These are phyloP conservation scores for Amblyraja radiata DNA, from an alignment of 2,797 vertebrate species.

Conservation along the genomic window DNA sequence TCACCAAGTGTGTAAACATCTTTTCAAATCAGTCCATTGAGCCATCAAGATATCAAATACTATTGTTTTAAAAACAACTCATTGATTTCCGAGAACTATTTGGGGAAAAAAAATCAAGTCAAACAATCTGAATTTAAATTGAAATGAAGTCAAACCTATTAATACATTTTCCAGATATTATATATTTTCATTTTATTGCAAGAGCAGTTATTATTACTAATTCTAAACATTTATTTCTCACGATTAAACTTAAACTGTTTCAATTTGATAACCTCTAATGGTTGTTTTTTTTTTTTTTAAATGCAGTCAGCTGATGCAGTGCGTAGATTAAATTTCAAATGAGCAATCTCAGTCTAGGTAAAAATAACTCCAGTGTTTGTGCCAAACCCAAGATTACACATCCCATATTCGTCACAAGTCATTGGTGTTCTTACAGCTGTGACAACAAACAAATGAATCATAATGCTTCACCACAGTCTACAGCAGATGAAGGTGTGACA, in stretches of 20 bases:
- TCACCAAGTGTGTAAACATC: background rate
- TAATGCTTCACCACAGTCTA: background rate
- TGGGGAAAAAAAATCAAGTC: background rate
- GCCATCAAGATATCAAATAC: background rate
- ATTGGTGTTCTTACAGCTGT: background rate
- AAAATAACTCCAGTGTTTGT: conserved; percentile 36
- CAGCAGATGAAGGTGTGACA: background rate
- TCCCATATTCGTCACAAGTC: background rate
- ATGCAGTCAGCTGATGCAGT: background rate
- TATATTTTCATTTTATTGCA: background rate
- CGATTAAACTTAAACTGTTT: background rate
- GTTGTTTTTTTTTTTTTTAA: background rate
- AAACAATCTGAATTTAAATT: background rate
- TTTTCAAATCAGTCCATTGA: background rate
- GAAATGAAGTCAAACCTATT: background rate
- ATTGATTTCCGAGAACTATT: background rate
- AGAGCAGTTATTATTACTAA: background rate
- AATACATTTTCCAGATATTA: background rate
- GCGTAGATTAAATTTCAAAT: conserved; percentile 29
- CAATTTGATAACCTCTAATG: background rate
- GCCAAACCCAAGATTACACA: background rate
- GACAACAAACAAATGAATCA: background rate
- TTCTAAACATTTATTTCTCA: background rate
- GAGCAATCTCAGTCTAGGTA: background rate
- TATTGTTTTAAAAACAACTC: background rate